Evolutionary conservation across 2,888 invertebrate genomes (phyloP), one percentile per base, ranked within the genome.

Genomic region (Cheilosia soror): DNA sequence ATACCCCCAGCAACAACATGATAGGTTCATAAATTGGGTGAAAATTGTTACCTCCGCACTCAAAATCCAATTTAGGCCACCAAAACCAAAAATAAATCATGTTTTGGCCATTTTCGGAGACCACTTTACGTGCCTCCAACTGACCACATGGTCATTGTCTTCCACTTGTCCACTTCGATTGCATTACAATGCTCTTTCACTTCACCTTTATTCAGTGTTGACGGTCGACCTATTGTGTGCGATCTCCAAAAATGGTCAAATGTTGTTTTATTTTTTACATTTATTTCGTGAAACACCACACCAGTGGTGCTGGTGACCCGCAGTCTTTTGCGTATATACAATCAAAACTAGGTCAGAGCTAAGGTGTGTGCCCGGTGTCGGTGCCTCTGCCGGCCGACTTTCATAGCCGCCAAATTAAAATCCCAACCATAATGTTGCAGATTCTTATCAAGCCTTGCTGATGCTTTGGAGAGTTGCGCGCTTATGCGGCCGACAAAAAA

Each of bases 181-280:
- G 63, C 81, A 68, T 58, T 57, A 53, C 40, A 55, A 47, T 68
- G 58, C 40, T 31, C 58, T 65, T 69, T 69, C 68, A 69, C 57
- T 55, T 80, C 25, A 78, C 57, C 42, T 78, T 65, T 66, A 29
- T 47, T 33, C 20, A n/a, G n/a, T 42, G 40, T 15, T 49, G 62
- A 37, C 31, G 58, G 31, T 37, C 25, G 33, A 60, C 71, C 66
- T 77, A 77, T 83, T 77, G 72, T 79, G 51, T 73, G 27, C n/a
- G 49, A 9, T 58, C 49, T 37, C 76, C 79, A 44, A 84, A 84
- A 84, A 84, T 84, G 83, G 79, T 69, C 69, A 79, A 73, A 79
- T 73, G 53, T 62, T 66, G 37, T 71, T 49, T 20, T 51, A 31
- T 58, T n/a, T 25, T 62, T 68, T 79, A 9, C 9, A 33, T 55